A percentile compares a stretch with the other conserved stretches of the same genome.
These are phyloP conservation scores for Chrysochloris asiatica DNA, from an alignment of 2,113 vertebrate genomes.

Conservation along the genomic window DNA sequence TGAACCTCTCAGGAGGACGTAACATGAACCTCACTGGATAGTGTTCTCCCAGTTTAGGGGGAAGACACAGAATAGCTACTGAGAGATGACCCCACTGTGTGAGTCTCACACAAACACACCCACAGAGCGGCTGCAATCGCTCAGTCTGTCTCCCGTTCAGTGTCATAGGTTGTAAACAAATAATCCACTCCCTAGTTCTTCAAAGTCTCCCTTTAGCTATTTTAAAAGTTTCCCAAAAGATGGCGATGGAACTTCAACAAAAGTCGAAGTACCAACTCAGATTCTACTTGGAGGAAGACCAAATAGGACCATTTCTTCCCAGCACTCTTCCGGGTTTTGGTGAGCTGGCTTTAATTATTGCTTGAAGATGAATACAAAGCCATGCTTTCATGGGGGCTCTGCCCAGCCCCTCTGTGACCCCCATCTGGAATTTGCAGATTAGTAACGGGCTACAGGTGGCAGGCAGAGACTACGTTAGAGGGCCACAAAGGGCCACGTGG, in stretches of 20 bases:
- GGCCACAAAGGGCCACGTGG: no score
- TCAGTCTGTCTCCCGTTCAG: neutral
- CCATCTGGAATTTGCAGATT: neutral
- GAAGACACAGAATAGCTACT: neutral
- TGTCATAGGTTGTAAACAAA: neutral
- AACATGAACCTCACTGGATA: neutral
- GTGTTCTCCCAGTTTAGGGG: neutral
- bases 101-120: neutral
- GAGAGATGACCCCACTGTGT: neutral
- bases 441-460: neutral
- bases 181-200: neutral
- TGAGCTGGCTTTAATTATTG: neutral
- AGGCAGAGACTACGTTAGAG: neutral
- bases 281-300: neutral
- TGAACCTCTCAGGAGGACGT: fast-evolving
- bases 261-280: neutral
- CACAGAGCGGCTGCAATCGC: no score
- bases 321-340: neutral
- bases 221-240: neutral
- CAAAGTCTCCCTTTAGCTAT: neutral
- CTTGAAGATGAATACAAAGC: no score
- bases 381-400: neutral
- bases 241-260: neutral
- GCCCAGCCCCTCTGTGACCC: neutral
- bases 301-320: neutral